Evolutionary conservation across 1,140 invertebrate genomes (phyloP).

Genomic region (Cardiocondyla obscurior): DNA sequence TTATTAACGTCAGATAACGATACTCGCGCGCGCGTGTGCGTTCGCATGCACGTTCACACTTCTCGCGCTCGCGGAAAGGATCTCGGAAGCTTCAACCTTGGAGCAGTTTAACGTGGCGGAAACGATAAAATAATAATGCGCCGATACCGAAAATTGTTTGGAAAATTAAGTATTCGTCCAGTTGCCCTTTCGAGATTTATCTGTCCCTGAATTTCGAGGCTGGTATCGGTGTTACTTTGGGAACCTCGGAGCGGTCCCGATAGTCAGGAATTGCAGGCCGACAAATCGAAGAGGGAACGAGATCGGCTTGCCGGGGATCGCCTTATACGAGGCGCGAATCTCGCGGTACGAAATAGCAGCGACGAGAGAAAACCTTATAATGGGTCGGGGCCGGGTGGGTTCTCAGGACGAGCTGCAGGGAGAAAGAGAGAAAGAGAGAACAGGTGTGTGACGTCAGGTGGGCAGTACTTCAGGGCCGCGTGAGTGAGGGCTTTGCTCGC

Average conservation of each 20-base stretch:
- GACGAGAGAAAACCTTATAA: slow-evolving; percentile 68
- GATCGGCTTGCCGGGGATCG: slow-evolving; percentile 58
- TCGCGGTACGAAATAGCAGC: slow-evolving; percentile 74
- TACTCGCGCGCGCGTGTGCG: not conserved
- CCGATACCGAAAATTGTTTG: not conserved
- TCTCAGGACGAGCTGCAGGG: slow-evolving; percentile 57
- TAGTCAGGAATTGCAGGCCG: not conserved
- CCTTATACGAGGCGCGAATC: slow-evolving; percentile 71
- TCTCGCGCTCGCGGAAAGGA: not conserved
- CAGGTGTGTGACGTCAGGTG: slow-evolving; percentile 84
- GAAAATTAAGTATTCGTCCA: not conserved
- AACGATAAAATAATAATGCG: not conserved
- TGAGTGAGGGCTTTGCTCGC: slow-evolving; percentile 62
- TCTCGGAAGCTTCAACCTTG: not conserved
- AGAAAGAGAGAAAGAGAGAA: slow-evolving; percentile 76
- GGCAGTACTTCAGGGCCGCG: slow-evolving; percentile 81
- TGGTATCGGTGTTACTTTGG: slow-evolving; percentile 7
- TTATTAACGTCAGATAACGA: slow-evolving; percentile 43
- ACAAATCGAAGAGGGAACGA: slow-evolving; percentile 44
- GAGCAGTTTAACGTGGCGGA: not conserved
- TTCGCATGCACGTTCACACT: not conserved
- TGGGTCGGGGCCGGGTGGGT: slow-evolving; percentile 67
- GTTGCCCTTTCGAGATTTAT: not conserved
- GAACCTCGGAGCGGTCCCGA: not conserved
- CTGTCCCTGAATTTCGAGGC: not conserved